A percentile compares a stretch with the other conserved stretches of the same genome.
Conservation (phyloP, 2,797 vertebrate species). For the Artibeus lituratus region DNA sequence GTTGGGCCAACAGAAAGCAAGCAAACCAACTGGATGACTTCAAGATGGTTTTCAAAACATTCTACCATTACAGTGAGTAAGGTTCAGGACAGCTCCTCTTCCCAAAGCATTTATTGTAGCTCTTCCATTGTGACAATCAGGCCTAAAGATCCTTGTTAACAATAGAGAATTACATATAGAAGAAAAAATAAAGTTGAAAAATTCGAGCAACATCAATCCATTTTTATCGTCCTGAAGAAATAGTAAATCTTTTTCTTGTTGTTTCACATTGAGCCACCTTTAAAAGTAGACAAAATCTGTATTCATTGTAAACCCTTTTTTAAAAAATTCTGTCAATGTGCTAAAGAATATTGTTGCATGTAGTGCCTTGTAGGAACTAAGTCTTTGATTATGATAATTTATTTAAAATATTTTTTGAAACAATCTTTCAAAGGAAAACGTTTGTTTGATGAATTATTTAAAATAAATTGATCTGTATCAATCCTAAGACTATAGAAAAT, state of each 20-base stretch:
- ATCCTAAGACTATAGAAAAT: background rate
- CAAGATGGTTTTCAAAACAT: background rate
- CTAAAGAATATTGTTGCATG: background rate
- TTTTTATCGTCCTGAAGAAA: background rate
- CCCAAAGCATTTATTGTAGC: background rate
- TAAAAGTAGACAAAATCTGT: background rate
- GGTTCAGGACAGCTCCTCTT: background rate
- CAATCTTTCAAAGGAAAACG: background rate
- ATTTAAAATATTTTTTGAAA: background rate
- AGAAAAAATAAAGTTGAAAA: background rate
- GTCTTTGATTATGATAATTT: background rate
- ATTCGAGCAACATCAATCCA: background rate
- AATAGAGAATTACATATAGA: background rate
- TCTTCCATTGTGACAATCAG: background rate
- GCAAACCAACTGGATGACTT: background rate
- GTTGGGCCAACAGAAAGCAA: background rate
- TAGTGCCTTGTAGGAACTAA: background rate
- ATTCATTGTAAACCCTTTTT: background rate
- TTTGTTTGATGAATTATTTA: background rate
- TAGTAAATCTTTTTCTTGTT: background rate
- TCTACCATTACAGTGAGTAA: background rate
- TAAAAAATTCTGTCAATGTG: background rate
- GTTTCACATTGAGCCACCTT: background rate
- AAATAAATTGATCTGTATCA: background rate
- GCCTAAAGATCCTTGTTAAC: background rate